These are phyloP conservation scores for Epizoanthus illoricatus DNA, from an alignment of 92 coral and sea anemone species.

Conservation along the genomic window DNA sequence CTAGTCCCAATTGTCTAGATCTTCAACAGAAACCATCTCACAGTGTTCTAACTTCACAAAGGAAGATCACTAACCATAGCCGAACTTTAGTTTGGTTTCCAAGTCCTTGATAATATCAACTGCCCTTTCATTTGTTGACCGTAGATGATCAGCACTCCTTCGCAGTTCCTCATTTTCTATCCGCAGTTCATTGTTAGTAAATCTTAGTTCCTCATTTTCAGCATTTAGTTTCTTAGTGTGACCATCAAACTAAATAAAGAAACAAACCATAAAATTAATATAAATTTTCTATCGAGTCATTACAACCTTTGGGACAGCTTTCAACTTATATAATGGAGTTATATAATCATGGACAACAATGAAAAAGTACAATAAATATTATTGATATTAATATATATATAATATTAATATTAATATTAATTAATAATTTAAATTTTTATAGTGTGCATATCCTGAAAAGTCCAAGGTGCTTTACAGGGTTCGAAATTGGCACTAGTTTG, in stretches of 20 bases:
- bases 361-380: no score
- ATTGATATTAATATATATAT: no score
- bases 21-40: neutral
- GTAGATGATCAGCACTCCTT: slow-evolving; percentile 53
- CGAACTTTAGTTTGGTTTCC: slow-evolving; percentile 63
- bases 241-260: slow-evolving; percentile 22
- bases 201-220: slow-evolving; percentile 44
- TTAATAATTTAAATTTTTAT: no score
- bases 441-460: no score
- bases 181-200: slow-evolving; percentile 17
- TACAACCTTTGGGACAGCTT: no score
- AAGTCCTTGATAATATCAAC: slow-evolving; percentile 63
- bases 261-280: neutral
- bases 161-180: slow-evolving; percentile 53
- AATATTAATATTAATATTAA: no score
- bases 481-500: no score
- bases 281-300: no score
- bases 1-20: neutral
- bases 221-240: slow-evolving; percentile 1
- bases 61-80: slow-evolving; percentile 59
- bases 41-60: neutral
- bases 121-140: slow-evolving; percentile 63
- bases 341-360: no score
- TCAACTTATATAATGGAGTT: no score
- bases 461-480: no score